A percentile compares a stretch with the other conserved stretches of the same genome.
These are phyloP conservation scores for Phorcus lineatus DNA, from an alignment of 2,888 invertebrate genomes.

Conservation along the genomic window DNA sequence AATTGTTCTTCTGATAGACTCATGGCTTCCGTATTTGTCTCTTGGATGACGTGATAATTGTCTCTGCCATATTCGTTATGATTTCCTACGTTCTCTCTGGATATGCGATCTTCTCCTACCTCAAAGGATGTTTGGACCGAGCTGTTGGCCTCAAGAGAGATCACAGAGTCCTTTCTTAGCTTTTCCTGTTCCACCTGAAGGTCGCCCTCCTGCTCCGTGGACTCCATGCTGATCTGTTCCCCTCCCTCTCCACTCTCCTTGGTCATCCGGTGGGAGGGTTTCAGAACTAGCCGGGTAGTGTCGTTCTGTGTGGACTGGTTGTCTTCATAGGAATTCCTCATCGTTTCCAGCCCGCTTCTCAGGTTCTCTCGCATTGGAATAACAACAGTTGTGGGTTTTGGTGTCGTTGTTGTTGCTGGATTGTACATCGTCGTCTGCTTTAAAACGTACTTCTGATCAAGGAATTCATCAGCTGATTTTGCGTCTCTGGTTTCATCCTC, in stretches of 20 bases:
- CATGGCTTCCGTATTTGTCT: background rate
- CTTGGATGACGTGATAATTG: too few species aligned
- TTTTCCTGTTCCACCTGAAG: too few species aligned
- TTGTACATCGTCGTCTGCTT: background rate
- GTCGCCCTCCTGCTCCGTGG: background rate
- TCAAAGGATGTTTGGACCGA: too few species aligned
- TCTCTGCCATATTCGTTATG: background rate
- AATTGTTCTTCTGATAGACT: background rate
- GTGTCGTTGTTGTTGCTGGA: background rate
- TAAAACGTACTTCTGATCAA: background rate
- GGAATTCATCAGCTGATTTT: background rate
- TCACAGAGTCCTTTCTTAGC: too few species aligned
- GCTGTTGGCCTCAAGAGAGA: too few species aligned
- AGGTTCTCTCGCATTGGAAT: background rate
- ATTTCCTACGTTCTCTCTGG: too few species aligned
- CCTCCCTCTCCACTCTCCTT: background rate
- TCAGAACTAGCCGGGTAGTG: background rate
- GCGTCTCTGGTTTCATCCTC: background rate
- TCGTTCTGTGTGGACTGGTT: background rate
- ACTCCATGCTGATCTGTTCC: background rate
- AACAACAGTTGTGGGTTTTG: background rate
- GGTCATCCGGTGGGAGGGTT: background rate
- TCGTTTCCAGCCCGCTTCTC: background rate
- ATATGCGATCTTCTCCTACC: too few species aligned
- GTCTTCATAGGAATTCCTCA: background rate